Evolutionary conservation across 2,888 invertebrate species (phyloP).

Genomic region (Drosophila sordidula): DNA sequence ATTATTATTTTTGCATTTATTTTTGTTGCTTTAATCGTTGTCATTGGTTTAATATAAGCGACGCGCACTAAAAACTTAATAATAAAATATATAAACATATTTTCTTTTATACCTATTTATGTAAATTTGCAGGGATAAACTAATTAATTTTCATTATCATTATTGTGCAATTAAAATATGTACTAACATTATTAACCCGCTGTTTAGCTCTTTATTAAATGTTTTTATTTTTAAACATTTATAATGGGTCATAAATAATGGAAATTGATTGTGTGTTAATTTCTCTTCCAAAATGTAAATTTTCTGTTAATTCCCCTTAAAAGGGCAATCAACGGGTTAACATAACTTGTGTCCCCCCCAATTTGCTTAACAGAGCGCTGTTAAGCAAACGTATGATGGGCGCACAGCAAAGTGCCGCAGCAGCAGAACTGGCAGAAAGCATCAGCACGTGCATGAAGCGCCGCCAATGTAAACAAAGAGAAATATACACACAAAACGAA

Average conservation of each 20-base stretch:
- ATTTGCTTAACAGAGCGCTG: slow-evolving; percentile 52
- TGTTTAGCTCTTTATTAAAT: background rate
- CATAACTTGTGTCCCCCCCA: slow-evolving; percentile 28
- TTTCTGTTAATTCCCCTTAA: slow-evolving; percentile 30
- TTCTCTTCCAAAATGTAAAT: slow-evolving; percentile 23
- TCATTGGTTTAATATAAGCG: slow-evolving; percentile 35
- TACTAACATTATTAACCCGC: slow-evolving; percentile 12
- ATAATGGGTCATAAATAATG: background rate
- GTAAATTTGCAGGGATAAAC: background rate
- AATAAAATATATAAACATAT: background rate
- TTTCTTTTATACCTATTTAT: background rate
- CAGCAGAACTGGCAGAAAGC: slow-evolving; percentile 38
- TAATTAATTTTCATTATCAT: background rate
- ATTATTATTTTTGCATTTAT: slow-evolving; percentile 1
- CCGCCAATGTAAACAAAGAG: slow-evolving; percentile 68
- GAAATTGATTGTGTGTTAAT: slow-evolving; percentile 23
- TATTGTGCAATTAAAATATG: background rate
- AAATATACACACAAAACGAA: slow-evolving; percentile 40
- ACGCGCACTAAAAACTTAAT: background rate
- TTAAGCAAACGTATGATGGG: slow-evolving; percentile 59
- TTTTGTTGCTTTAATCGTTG: slow-evolving; percentile 21
- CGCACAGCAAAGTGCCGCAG: slow-evolving; percentile 52
- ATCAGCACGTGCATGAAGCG: slow-evolving; percentile 62
- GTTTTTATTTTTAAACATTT: background rate
- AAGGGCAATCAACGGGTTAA: slow-evolving; percentile 32